Conservation (phyloP, 92 coral and sea anemone species). For the Phenganax marumi region DNA sequence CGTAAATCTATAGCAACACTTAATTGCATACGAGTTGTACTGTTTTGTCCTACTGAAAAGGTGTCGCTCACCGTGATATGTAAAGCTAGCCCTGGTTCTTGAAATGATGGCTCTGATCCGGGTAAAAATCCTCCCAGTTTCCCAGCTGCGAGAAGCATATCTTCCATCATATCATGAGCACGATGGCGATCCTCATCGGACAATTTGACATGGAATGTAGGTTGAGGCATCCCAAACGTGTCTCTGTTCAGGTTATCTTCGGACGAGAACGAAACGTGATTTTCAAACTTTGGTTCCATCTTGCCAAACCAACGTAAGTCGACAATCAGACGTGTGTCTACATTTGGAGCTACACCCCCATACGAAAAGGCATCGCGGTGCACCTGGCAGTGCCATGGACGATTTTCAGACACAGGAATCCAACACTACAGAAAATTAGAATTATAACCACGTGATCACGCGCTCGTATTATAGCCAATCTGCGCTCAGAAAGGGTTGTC, state of each 20-base stretch:
- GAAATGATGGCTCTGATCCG: slow-evolving; percentile 41
- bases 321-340: slow-evolving; percentile 43
- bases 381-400: slow-evolving; percentile 50
- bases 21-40: no score
- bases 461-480: no score
- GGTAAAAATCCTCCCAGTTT: slow-evolving; percentile 37
- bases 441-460: slow-evolving; percentile 5
- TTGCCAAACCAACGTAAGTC: slow-evolving; percentile 48
- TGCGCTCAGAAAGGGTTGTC: no score
- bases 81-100: slow-evolving; percentile 30
- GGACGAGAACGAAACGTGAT: slow-evolving; percentile 23
- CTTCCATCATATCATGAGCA: slow-evolving; percentile 38
- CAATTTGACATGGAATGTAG: slow-evolving; percentile 36
- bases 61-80: slow-evolving; percentile 30
- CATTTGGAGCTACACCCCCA: slow-evolving; percentile 21
- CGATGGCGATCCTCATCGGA: not conserved
- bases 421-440: slow-evolving; percentile 34
- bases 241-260: slow-evolving; percentile 7
- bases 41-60: no score
- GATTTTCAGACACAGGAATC: slow-evolving; percentile 38
- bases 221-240: slow-evolving; percentile 39
- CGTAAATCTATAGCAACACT: no score
- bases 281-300: slow-evolving; percentile 26
- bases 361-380: slow-evolving; percentile 42
- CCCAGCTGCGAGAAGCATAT: slow-evolving; percentile 37